Conservation (phyloP, 1,140 invertebrate genomes). For the Lordiphosa collinella region DNA sequence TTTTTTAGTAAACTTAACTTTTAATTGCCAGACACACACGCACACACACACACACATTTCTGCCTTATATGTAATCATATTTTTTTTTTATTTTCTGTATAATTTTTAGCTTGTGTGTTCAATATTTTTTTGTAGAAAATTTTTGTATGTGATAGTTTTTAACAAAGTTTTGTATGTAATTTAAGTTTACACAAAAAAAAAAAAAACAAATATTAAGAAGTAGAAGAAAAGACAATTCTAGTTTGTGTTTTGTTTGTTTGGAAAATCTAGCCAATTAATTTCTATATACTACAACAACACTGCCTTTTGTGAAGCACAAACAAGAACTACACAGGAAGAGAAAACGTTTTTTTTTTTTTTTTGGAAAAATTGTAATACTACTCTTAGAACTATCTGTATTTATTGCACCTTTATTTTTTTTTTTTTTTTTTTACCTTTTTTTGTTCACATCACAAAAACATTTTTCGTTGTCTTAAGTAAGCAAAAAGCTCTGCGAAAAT, state of each 20-base stretch:
- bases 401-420: constrained; percentile 7
- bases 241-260: constrained; percentile 20
- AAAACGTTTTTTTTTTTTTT: constrained; percentile 17
- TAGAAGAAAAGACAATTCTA: constrained; percentile 9
- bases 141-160: constrained; percentile 61
- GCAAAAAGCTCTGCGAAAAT: neutral
- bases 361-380: too few species aligned
- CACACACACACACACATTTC: constrained; percentile 22
- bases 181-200: constrained; percentile 14
- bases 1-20: constrained; percentile 27
- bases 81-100: too few species aligned
- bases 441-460: constrained; percentile 1
- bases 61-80: constrained; percentile 7
- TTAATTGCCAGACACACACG: constrained; percentile 1
- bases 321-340: constrained; percentile 28
- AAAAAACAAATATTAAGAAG: constrained; percentile 39
- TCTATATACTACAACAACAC: constrained; percentile 51
- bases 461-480: constrained; percentile 11
- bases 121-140: constrained; percentile 43
- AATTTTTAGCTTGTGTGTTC: constrained; percentile 58
- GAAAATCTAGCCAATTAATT: constrained; percentile 3
- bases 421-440: constrained; percentile 16
- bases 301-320: constrained; percentile 68
- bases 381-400: constrained; percentile 14
- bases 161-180: constrained; percentile 18